phyloP scores from a whole-genome alignment of 2,888 invertebrate species.

The Drosophila paracracens region DNA sequence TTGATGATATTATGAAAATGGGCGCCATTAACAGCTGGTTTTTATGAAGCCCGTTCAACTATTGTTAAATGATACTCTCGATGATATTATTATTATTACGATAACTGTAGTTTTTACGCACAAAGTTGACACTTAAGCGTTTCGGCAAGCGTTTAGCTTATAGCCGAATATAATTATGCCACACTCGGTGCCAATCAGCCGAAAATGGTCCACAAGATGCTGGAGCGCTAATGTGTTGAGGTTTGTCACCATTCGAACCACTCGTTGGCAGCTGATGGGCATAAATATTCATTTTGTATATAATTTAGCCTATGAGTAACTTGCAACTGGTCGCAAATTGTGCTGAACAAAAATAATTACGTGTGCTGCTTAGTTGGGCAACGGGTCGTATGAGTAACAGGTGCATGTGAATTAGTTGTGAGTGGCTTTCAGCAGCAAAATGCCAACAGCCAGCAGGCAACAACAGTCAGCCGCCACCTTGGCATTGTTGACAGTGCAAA shows the following conservation, averaged over 20 bases:
- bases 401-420: conserved; percentile 57
- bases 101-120: conserved; percentile 66
- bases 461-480: conserved; percentile 36
- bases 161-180: conserved; percentile 48
- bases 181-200: conserved; percentile 33
- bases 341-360: conserved; percentile 55
- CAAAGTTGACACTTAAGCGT: conserved; percentile 57
- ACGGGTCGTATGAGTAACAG: conserved; percentile 63
- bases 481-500: conserved; percentile 73
- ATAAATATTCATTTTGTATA: conserved; percentile 38
- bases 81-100: conserved; percentile 60
- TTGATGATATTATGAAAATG: conserved; percentile 58
- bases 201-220: conserved; percentile 14
- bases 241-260: neutral
- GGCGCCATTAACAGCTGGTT: conserved; percentile 64
- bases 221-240: conserved; percentile 13
- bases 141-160: conserved; percentile 23
- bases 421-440: conserved; percentile 65
- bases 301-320: conserved; percentile 2
- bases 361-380: conserved; percentile 27
- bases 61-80: conserved; percentile 66
- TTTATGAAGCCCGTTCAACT: conserved; percentile 70
- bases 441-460: conserved; percentile 30
- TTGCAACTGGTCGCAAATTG: conserved; percentile 38
- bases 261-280: conserved; percentile 21